A percentile compares a stretch with the other conserved stretches of the same genome.
phyloP scores from a whole-genome alignment of 2,888 invertebrate genomes.

The Sympetrum striolatum region DNA sequence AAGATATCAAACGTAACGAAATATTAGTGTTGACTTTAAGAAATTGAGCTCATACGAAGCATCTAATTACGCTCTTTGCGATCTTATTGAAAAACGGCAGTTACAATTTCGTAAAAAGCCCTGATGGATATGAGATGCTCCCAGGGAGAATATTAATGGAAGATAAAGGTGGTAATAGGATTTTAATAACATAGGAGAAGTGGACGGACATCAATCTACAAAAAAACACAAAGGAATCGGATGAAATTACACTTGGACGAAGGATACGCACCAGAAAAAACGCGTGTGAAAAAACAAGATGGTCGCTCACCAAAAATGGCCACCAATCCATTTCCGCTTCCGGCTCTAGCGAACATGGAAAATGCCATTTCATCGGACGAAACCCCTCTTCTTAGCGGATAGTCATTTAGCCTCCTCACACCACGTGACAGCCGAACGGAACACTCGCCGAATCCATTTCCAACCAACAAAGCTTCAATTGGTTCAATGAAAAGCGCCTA shows the following conservation, averaged over 20 bases:
- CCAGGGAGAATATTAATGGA: not conserved
- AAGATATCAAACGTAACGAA: too few species aligned
- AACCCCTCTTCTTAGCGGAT: not conserved
- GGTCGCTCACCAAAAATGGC: conserved; percentile 8
- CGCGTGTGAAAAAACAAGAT: not conserved
- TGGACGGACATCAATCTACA: not conserved
- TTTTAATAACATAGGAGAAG: not conserved
- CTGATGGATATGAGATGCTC: not conserved
- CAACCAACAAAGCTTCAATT: conserved; percentile 37
- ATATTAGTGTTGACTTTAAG: too few species aligned
- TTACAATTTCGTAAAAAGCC: not conserved
- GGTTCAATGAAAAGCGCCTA: conserved; percentile 37
- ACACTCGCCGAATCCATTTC: not conserved
- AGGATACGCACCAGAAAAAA: not conserved
- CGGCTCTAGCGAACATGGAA: conserved; percentile 17
- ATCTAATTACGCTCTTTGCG: too few species aligned
- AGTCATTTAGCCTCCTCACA: conserved; percentile 17
- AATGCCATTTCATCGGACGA: conserved; percentile 14
- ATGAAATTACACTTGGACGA: not conserved
- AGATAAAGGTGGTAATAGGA: not conserved
- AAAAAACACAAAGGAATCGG: not conserved
- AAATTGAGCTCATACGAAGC: too few species aligned
- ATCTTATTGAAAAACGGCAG: too few species aligned
- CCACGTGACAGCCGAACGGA: conserved; percentile 20
- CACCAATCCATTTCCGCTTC: conserved; percentile 41